phyloP scores from a whole-genome alignment of 2,113 vertebrate species.

The Seriola rivoliana region DNA sequence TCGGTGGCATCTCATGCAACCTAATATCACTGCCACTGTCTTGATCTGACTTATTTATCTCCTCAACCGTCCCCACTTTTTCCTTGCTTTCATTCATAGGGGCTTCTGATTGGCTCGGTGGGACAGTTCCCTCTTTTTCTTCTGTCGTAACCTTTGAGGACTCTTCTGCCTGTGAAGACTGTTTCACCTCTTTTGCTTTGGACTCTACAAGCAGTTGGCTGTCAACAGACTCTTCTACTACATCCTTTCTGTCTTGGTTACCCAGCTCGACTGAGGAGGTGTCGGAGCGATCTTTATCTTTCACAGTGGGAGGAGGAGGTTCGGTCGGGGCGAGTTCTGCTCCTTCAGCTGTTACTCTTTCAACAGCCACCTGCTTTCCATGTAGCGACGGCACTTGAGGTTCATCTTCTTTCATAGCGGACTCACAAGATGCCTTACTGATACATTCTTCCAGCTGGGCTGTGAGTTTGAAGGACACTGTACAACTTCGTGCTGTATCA shows the following conservation, averaged over 20 bases:
- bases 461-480: constrained; percentile 76
- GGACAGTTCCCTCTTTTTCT: constrained; percentile 12
- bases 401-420: constrained; percentile 48
- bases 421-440: constrained; percentile 36
- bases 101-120: constrained; percentile 19
- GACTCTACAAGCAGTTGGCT: not conserved
- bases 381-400: not conserved
- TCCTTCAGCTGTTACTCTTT: constrained; percentile 44
- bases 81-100: constrained; percentile 24
- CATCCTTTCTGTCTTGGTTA: constrained; percentile 13
- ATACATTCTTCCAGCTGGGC: constrained; percentile 65
- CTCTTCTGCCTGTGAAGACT: constrained; percentile 11
- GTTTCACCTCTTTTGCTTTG: constrained; percentile 27
- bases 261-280: not conserved
- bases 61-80: not conserved
- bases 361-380: constrained; percentile 7
- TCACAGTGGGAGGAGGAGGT: not conserved
- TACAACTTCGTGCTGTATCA: constrained; percentile 64
- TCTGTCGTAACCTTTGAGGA: not conserved
- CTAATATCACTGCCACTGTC: constrained; percentile 9
- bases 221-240: constrained; percentile 3
- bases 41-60: not conserved
- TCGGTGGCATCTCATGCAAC: constrained; percentile 17
- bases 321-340: constrained; percentile 23
- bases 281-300: constrained; percentile 19